A percentile compares a stretch with the other conserved stretches of the same genome.
These are phyloP conservation scores for Lampris incognitus DNA, from an alignment of 2,113 vertebrate genomes.

Conservation along the genomic window DNA sequence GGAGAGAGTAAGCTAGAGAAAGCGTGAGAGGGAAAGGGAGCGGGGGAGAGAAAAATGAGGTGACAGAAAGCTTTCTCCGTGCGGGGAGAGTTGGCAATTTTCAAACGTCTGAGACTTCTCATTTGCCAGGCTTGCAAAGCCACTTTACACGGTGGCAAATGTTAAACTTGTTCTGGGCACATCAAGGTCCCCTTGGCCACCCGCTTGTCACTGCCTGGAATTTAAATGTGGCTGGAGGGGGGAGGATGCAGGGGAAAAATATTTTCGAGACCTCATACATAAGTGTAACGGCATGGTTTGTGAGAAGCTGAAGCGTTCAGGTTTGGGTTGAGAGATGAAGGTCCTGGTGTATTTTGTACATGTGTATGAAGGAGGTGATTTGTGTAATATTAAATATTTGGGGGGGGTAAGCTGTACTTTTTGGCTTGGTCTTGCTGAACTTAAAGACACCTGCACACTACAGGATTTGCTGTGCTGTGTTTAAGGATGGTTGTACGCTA, in stretches of 20 bases:
- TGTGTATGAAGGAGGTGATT: background rate
- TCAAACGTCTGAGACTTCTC: conserved; percentile 72
- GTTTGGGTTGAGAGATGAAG: background rate
- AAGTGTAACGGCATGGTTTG: background rate
- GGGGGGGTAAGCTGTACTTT: too few species aligned
- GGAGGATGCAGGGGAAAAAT: conserved; percentile 16
- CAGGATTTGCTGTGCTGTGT: background rate
- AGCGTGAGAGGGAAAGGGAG: conserved; percentile 24
- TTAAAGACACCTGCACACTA: too few species aligned
- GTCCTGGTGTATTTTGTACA: background rate
- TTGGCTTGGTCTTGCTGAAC: too few species aligned
- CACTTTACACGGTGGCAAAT: conserved; percentile 69
- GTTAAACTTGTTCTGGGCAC: conserved; percentile 72
- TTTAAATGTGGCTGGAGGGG: conserved; percentile 58
- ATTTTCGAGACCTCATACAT: conserved; percentile 31
- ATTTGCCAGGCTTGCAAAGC: conserved; percentile 60
- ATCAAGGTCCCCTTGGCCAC: conserved; percentile 71
- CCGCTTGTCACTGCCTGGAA: conserved; percentile 53
- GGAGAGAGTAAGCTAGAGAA: conserved; percentile 11
- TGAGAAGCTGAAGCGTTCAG: background rate
- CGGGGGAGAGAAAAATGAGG: conserved; percentile 69
- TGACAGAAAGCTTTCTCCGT: conserved; percentile 71
- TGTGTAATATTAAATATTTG: background rate
- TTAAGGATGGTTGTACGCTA: too few species aligned
- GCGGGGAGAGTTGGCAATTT: conserved; percentile 63